Conservation (phyloP, 2,888 invertebrate species). For the Chymomyza fuscimana region DNA sequence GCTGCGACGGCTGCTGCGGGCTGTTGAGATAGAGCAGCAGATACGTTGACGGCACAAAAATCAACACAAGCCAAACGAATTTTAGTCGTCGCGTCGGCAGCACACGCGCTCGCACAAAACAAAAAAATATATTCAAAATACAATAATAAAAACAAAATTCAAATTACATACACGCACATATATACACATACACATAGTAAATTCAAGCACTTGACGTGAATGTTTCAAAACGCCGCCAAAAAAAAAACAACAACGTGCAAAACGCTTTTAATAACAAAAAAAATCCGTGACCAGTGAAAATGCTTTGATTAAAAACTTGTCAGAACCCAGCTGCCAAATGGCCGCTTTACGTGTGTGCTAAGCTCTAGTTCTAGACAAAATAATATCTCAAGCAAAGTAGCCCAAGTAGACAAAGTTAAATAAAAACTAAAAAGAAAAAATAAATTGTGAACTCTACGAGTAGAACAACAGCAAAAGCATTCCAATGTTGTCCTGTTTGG, state of each 20-base stretch:
- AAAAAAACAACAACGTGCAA: slow-evolving; percentile 23
- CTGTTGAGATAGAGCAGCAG: neutral
- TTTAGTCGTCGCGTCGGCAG: slow-evolving; percentile 80
- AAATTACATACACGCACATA: neutral
- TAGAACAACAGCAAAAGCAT: slow-evolving; percentile 60
- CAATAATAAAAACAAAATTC: slow-evolving; percentile 31
- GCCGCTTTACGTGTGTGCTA: slow-evolving; percentile 63
- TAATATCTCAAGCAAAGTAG: slow-evolving; percentile 3
- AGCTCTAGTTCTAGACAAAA: slow-evolving; percentile 19
- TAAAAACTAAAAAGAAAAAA: slow-evolving; percentile 21
- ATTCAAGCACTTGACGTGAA: neutral
- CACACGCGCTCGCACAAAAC: slow-evolving; percentile 73
- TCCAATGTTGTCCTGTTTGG: slow-evolving; percentile 81
- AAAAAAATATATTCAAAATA: slow-evolving; percentile 25
- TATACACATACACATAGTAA: neutral
- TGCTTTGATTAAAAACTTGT: slow-evolving; percentile 9
- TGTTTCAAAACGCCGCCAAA: neutral
- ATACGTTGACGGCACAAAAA: slow-evolving; percentile 50
- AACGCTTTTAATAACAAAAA: slow-evolving; percentile 22
- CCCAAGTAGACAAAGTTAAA: slow-evolving; percentile 9
- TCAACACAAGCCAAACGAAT: slow-evolving; percentile 66
- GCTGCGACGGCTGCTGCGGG: neutral
- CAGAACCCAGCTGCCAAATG: slow-evolving; percentile 37
- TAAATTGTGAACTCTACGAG: slow-evolving; percentile 32
- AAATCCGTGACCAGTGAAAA: slow-evolving; percentile 7